Percentiles rank a stretch among this genome's conserved stretches.
phyloP scores from a whole-genome alignment of 2,113 vertebrate genomes.

The Pelecanus crispus region DNA sequence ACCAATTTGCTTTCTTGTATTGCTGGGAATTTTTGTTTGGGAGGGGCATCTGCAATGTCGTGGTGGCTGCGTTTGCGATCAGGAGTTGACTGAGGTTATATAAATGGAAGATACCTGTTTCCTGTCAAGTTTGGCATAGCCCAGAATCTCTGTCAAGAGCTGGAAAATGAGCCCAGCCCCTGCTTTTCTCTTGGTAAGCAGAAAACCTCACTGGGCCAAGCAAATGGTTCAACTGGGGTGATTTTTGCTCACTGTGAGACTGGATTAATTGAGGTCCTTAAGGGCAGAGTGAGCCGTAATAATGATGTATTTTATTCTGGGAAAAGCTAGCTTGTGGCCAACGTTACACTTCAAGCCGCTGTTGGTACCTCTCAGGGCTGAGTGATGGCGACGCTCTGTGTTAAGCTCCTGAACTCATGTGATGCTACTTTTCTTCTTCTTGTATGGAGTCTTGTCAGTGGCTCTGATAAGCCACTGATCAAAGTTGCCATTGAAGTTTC shows the following conservation, averaged over 20 bases:
- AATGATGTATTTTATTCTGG: background rate
- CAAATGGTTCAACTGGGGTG: background rate
- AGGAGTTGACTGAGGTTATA: background rate
- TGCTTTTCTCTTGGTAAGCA: background rate
- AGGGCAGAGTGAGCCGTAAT: background rate
- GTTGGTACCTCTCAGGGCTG: background rate
- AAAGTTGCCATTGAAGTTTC: slow-evolving; percentile 22
- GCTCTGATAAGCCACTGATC: background rate
- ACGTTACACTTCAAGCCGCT: background rate
- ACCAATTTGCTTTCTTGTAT: background rate
- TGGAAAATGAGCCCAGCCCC: background rate
- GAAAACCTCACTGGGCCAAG: background rate
- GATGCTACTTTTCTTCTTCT: background rate
- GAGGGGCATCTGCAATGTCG: background rate
- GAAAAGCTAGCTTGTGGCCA: background rate
- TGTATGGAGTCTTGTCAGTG: background rate
- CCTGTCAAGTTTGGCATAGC: background rate
- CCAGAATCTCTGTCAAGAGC: background rate
- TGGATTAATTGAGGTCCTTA: background rate
- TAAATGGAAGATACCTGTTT: background rate
- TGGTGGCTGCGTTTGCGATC: background rate
- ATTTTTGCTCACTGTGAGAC: background rate
- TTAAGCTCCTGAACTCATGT: background rate
- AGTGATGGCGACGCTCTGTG: background rate
- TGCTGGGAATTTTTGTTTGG: background rate